Base-by-base conservation (phyloP, 2,888 invertebrate genomes). In the Rotaria sp. region DNA sequence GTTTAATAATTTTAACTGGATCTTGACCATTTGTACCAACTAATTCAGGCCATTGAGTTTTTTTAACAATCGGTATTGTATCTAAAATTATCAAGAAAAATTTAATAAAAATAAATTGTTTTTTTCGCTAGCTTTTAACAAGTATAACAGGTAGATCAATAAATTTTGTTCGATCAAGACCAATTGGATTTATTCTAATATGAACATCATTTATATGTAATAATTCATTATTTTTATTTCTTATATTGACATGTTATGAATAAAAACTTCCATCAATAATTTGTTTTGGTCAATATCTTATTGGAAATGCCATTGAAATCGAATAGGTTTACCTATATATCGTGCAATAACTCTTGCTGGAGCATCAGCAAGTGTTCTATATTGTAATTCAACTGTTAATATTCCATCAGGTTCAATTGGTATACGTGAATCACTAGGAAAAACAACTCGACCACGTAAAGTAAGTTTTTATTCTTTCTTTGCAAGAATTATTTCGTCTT, bases 81-180 rank as follows among this genome's bases (percentile, higher is more conserved):
- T 38, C 67, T 67, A 67, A 67, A 1, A n/a, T n/a, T n/a, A 15
- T 0, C 35, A 21, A 18, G 8, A 11, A 38, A 35, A 67, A n/a
- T n/a, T n/a, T n/a, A n/a, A n/a, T n/a, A 67, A 35, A 35, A 4
- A 13, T 1, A 5, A 30, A 18, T n/a, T 21, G 5, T 67, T 0
- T 35, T 5, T 41, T 80, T 13, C 24, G 1, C 45, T 80, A 45
- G 45, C 80, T 35, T 38, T 18, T 15, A 41, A 45, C 80, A 4
- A 45, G 80, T n/a, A 45, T n/a, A 80, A 80, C 80, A 0, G 80
- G 80, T 45, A 45, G 5, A n/a, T 80, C 80, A n/a, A 80, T 80
- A 11, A 45, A n/a, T 45, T 35, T 80, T 80, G 80, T 80, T 41
- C 45, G 41, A 3, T 45, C n/a, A 26, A 21, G 10, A 15, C 80